These are phyloP conservation scores for Rhagonycha lutea DNA, from an alignment of 2,888 invertebrate species.

Conservation along the genomic window DNA sequence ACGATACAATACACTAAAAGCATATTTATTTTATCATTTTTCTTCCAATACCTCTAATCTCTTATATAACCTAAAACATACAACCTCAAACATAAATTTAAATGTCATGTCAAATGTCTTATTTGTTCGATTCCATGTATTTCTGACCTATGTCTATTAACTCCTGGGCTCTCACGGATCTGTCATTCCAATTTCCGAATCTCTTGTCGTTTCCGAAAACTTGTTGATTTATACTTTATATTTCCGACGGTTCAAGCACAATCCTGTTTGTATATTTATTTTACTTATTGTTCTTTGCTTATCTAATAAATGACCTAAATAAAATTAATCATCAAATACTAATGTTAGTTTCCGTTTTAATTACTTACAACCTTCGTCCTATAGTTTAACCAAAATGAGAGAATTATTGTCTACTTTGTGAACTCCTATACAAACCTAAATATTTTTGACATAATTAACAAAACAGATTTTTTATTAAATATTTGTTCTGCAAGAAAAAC, in stretches of 20 bases:
- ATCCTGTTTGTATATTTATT: constrained; percentile 32
- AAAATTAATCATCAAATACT: background rate
- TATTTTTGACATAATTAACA: background rate
- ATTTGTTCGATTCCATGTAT: constrained; percentile 45
- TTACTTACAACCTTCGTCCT: background rate
- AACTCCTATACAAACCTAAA: background rate
- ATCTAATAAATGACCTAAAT: background rate
- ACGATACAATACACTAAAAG: too few relatives aligned
- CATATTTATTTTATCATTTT: background rate
- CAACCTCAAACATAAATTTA: constrained; percentile 28
- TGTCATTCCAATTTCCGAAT: constrained; percentile 34
- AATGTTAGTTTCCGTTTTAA: background rate
- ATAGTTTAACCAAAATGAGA: background rate
- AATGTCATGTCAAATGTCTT: constrained; percentile 43
- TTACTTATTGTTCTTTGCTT: constrained; percentile 12
- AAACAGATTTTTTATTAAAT: background rate
- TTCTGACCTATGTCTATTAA: constrained; percentile 46
- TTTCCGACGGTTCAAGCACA: constrained; percentile 33
- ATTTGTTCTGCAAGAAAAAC: background rate
- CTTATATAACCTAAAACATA: background rate
- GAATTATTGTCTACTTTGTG: background rate
- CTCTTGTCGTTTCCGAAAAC: constrained; percentile 35
- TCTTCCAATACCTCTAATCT: background rate
- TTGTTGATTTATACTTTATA: constrained; percentile 31
- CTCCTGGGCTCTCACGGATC: constrained; percentile 42